phyloP scores from a whole-genome alignment of 1,140 invertebrate genomes.

The Delia radicum region DNA sequence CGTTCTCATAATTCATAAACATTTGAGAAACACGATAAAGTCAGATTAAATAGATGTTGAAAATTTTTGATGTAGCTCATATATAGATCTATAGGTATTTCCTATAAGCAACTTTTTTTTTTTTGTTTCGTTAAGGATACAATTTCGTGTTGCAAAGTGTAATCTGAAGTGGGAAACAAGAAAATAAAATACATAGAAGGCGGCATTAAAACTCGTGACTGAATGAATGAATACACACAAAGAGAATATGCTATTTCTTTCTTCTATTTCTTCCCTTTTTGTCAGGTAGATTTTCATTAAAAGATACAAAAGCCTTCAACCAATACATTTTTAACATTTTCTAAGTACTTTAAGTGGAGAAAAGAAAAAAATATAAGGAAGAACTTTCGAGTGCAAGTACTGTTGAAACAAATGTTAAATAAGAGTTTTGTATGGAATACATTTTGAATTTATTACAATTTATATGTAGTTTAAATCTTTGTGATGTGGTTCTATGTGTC shows the following conservation, averaged over 20 bases:
- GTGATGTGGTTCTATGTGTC: neutral
- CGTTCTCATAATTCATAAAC: too few relatives aligned
- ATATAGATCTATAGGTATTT: too few relatives aligned
- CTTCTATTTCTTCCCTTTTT: neutral
- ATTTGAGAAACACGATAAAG: too few relatives aligned
- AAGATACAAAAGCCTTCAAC: conserved; percentile 9
- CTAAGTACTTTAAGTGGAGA: neutral
- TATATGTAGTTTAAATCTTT: neutral
- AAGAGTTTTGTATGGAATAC: neutral
- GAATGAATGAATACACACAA: neutral
- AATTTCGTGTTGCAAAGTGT: too few relatives aligned
- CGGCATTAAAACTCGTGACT: neutral
- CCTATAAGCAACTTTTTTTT: too few relatives aligned
- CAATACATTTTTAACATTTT: neutral
- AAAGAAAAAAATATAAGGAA: neutral
- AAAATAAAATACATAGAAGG: neutral
- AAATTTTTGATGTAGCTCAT: too few relatives aligned
- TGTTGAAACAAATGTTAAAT: neutral
- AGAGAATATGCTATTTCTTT: neutral
- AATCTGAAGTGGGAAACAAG: neutral
- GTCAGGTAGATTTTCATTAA: conserved; percentile 22
- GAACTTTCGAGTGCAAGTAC: neutral
- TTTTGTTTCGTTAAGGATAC: too few relatives aligned
- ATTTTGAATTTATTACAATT: neutral
- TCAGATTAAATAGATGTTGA: too few relatives aligned